Evolutionary conservation across 2,888 invertebrate species (phyloP).

Genomic region (Macrostomum cliftonense): DNA sequence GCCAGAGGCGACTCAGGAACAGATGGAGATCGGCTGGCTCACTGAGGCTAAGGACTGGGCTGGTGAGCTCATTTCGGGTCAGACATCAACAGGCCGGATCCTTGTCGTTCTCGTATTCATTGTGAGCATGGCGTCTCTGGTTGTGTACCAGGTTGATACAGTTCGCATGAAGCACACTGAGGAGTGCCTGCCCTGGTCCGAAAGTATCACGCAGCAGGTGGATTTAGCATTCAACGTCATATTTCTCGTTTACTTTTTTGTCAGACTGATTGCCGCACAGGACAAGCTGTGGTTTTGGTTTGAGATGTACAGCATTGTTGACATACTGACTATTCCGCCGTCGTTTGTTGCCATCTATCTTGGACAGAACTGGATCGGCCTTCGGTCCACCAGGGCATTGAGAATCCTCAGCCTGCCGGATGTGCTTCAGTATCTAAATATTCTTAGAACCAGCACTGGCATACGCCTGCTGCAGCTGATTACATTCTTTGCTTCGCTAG

Average conservation of each 20-base stretch:
- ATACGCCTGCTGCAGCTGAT: slow-evolving; percentile 98
- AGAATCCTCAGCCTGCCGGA: slow-evolving; percentile 99
- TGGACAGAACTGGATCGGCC: slow-evolving; percentile 99
- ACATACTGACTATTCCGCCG: slow-evolving; percentile 99
- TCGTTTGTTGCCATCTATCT: slow-evolving; percentile 99
- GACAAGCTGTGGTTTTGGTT: slow-evolving; percentile 99
- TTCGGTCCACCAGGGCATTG: slow-evolving; percentile 95
- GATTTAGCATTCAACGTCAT: slow-evolving; percentile 99
- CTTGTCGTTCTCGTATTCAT: slow-evolving; percentile 12
- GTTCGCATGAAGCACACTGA: slow-evolving; percentile 1
- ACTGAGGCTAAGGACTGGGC: slow-evolving; percentile 14
- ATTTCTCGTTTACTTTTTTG: slow-evolving; percentile 99
- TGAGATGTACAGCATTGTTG: slow-evolving; percentile 99
- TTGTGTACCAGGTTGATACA: slow-evolving; percentile 11
- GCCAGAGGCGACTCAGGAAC: too few relatives aligned
- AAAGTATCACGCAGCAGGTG: slow-evolving; percentile 99
- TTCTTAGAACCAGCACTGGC: slow-evolving; percentile 98
- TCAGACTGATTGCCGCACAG: slow-evolving; percentile 99
- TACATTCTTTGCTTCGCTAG: slow-evolving; percentile 98
- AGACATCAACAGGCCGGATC: slow-evolving; percentile 10
- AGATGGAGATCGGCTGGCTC: slow-evolving; percentile 6
- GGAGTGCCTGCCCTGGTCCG: slow-evolving; percentile 55
- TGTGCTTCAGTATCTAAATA: slow-evolving; percentile 99
- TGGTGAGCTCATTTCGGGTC: slow-evolving; percentile 12
- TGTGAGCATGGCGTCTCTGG: slow-evolving; percentile 8